phyloP scores from a whole-genome alignment of 2,113 vertebrate species.

The Plectropomus leopardus region DNA sequence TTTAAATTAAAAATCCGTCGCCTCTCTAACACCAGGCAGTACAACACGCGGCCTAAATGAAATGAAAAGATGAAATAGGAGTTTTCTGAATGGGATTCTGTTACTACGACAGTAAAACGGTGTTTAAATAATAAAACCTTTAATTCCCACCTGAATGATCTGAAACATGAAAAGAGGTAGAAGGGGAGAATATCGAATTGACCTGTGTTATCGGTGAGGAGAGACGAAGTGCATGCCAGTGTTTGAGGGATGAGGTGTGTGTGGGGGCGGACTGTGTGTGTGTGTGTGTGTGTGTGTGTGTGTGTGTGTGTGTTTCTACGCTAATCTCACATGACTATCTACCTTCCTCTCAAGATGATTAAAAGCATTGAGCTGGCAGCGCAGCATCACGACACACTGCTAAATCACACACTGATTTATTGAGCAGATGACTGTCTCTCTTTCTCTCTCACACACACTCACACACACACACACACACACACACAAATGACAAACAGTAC shows the following conservation, averaged over 20 bases:
- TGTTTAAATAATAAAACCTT: background rate
- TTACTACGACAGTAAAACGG: background rate
- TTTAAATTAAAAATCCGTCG: background rate
- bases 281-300: slow-evolving; percentile 10
- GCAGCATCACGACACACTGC: slow-evolving; percentile 56
- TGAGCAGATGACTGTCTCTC: slow-evolving; percentile 47
- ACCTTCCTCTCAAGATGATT: slow-evolving; percentile 74
- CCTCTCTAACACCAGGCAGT: too few species aligned
- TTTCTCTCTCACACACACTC: slow-evolving; percentile 25
- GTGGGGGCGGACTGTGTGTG: background rate
- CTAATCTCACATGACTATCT: slow-evolving; percentile 60
- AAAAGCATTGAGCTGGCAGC: slow-evolving; percentile 63
- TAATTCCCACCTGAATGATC: background rate
- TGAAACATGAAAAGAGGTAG: background rate
- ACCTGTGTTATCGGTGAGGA: slow-evolving; percentile 11
- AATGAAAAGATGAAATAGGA: background rate
- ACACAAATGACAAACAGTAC: background rate
- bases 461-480: slow-evolving; percentile 21
- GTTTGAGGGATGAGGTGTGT: slow-evolving; percentile 19
- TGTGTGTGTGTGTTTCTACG: background rate
- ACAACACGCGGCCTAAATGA: background rate
- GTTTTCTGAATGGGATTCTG: background rate
- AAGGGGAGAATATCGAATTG: background rate
- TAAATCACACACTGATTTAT: slow-evolving; percentile 68
- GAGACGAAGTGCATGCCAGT: background rate